phyloP scores from a whole-genome alignment of 2,797 vertebrate genomes.

The Somateria mollissima region DNA sequence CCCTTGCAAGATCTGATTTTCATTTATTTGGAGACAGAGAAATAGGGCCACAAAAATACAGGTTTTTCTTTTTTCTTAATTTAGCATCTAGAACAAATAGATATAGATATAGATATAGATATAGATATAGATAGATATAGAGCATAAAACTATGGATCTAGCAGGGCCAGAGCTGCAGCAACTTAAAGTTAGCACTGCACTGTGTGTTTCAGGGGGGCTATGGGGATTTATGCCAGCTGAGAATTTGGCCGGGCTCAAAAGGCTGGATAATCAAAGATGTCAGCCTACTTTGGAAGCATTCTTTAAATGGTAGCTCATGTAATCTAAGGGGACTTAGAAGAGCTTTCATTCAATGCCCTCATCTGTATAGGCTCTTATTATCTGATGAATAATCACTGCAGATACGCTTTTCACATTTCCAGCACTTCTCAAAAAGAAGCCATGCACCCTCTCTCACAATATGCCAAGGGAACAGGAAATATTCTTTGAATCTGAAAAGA shows the following conservation, averaged over 20 bases:
- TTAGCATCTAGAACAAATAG: background rate
- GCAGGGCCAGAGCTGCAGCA: background rate
- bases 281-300: background rate
- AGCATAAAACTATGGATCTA: background rate
- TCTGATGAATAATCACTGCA: slow-evolving; percentile 38
- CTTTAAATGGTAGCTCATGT: slow-evolving; percentile 17
- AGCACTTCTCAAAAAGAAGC: background rate
- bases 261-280: slow-evolving; percentile 1
- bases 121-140: too few relatives aligned
- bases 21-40: background rate
- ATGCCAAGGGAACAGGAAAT: background rate
- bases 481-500: background rate
- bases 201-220: background rate
- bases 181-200: background rate
- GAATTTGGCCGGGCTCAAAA: background rate
- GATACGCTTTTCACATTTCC: slow-evolving; percentile 34
- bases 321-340: background rate
- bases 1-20: background rate
- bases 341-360: background rate
- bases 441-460: slow-evolving; percentile 1
- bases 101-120: too few relatives aligned
- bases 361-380: background rate
- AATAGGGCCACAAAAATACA: background rate
- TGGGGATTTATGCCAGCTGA: background rate
- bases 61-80: background rate